phyloP scores from a whole-genome alignment of 2,888 invertebrate genomes.

The Dascillus cervinus region DNA sequence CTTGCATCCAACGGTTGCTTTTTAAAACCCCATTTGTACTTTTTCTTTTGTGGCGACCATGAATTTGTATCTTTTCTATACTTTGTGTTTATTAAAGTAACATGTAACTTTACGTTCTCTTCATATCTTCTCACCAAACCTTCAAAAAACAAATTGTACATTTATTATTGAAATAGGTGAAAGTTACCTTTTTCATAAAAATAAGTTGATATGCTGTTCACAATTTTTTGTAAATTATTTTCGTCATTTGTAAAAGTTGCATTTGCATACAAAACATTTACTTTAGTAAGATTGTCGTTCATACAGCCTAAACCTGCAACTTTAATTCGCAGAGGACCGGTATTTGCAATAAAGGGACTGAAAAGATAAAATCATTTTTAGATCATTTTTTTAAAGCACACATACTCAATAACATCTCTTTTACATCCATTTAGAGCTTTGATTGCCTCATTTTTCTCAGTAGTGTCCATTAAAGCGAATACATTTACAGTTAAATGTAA shows the following conservation, averaged over 20 bases:
- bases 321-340: constrained; percentile 43
- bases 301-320: constrained; percentile 78
- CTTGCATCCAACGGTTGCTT: constrained; percentile 55
- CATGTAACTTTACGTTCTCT: constrained; percentile 72
- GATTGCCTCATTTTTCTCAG: constrained; percentile 60
- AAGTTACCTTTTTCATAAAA: constrained; percentile 54
- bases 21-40: constrained; percentile 25
- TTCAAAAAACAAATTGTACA: constrained; percentile 16
- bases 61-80: constrained; percentile 35
- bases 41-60: constrained; percentile 18
- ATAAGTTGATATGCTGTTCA: constrained; percentile 52
- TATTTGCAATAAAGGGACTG: constrained; percentile 26
- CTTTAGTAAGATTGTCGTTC: constrained; percentile 79
- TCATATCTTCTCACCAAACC: constrained; percentile 48
- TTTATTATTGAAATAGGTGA: not conserved
- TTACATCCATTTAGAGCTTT: constrained; percentile 58
- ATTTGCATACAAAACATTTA: constrained; percentile 73
- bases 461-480: constrained; percentile 66
- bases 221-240: constrained; percentile 54
- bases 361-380: constrained; percentile 10
- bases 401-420: constrained; percentile 54
- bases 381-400: not conserved
- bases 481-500: constrained; percentile 77
- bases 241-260: constrained; percentile 43
- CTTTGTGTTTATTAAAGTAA: constrained; percentile 73